phyloP scores from a whole-genome alignment of 2,113 vertebrate species.

The Bucco capensis region DNA sequence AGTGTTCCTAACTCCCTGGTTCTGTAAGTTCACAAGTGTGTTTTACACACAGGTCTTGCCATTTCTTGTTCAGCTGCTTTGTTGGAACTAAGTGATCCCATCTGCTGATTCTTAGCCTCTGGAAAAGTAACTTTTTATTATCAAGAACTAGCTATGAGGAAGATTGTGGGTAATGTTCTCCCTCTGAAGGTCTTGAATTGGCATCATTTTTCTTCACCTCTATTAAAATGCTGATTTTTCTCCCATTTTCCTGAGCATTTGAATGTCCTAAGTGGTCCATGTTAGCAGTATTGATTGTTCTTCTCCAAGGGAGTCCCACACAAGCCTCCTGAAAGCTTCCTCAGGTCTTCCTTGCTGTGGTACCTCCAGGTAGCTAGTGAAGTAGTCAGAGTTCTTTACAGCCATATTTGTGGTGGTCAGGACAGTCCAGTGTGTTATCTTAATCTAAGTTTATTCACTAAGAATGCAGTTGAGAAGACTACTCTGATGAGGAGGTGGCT shows the following conservation, averaged over 20 bases:
- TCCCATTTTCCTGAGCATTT: not conserved
- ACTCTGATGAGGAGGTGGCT: not conserved
- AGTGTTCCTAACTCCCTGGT: not conserved
- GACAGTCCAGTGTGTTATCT: not conserved
- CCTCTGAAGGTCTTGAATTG: not conserved
- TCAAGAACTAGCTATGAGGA: not conserved
- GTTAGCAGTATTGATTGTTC: not conserved
- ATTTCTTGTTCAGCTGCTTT: not conserved
- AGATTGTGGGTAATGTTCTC: not conserved
- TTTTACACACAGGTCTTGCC: not conserved
- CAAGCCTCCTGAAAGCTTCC: not conserved
- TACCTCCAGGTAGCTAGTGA: not conserved
- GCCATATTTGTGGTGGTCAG: fast-evolving
- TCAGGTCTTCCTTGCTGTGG: not conserved
- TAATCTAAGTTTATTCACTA: not conserved
- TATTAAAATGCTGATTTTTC: not conserved
- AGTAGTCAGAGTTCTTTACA: not conserved
- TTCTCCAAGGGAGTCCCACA: not conserved
- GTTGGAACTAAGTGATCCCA: not conserved
- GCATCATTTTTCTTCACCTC: not conserved
- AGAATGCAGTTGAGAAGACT: not conserved
- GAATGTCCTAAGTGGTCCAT: not conserved
- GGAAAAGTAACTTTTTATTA: not conserved
- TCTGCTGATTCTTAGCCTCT: not conserved
- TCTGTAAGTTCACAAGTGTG: not conserved